Evolutionary conservation across 2,888 invertebrate species (phyloP).

Genomic region (Panorpa germanica): DNA sequence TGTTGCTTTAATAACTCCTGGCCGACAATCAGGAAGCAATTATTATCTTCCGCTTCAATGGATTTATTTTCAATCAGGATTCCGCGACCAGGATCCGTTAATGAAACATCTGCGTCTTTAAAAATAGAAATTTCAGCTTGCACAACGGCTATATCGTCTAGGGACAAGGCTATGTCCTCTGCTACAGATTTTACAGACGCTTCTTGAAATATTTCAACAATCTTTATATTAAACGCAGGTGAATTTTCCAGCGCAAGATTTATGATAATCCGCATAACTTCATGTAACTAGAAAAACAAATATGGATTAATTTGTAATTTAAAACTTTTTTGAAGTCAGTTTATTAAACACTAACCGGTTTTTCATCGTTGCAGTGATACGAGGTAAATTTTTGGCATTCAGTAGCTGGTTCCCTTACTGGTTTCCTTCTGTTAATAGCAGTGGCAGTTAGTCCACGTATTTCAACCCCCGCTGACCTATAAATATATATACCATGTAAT

Average conservation of each 20-base stretch:
- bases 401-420: constrained; percentile 42
- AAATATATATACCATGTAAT: constrained; percentile 17
- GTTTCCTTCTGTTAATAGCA: constrained; percentile 40
- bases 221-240: constrained; percentile 33
- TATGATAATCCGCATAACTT: constrained; percentile 31
- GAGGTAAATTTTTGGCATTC: constrained; percentile 53
- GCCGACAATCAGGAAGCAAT: no score
- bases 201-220: constrained; percentile 27
- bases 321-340: no score
- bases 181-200: no score
- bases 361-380: constrained; percentile 26
- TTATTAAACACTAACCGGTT: no score
- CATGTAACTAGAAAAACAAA: constrained; percentile 20
- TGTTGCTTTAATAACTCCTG: no score
- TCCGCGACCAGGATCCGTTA: no score
- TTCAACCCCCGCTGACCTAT: constrained; percentile 50
- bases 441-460: constrained; percentile 50
- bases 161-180: no score
- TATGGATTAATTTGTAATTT: constrained; percentile 54
- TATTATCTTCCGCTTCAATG: no score
- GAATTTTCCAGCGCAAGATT: constrained; percentile 50
- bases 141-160: no score
- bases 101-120: no score
- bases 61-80: no score
- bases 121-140: no score